A percentile compares a stretch with the other conserved stretches of the same genome.
These are phyloP conservation scores for Rhynchophorus ferrugineus DNA, from an alignment of 1,140 invertebrate genomes.

Conservation along the genomic window DNA sequence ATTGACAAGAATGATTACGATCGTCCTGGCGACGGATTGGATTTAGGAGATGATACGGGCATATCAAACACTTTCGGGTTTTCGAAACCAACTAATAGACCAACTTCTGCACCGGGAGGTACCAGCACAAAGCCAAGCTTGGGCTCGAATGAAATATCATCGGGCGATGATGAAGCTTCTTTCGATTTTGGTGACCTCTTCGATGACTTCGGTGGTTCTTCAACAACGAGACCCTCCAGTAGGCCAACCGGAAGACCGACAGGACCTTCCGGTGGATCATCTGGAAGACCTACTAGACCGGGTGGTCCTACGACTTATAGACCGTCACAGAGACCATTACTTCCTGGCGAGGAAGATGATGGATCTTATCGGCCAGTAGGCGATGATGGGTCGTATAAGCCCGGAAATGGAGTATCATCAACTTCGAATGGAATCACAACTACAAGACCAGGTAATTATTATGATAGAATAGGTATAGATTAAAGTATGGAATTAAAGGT, in stretches of 20 bases:
- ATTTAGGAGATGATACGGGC: background rate
- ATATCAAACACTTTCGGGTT: background rate
- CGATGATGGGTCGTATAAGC: conserved; percentile 28
- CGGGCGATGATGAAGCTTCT: conserved; percentile 6
- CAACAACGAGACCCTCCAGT: conserved; percentile 6
- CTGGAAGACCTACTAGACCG: conserved; percentile 14
- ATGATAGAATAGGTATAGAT: too few species aligned
- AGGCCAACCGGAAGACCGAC: conserved; percentile 4
- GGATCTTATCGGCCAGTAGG: conserved; percentile 18
- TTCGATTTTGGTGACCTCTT: conserved; percentile 26
- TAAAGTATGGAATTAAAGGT: too few species aligned
- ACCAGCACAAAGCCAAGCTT: background rate
- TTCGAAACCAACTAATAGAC: background rate
- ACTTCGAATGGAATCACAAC: background rate
- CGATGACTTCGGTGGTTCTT: conserved; percentile 4
- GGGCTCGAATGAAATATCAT: background rate
- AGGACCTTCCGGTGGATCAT: conserved; percentile 13
- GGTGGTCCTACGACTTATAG: conserved; percentile 7
- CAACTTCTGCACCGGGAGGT: background rate
- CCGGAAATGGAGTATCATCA: conserved; percentile 1
- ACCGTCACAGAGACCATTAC: background rate
- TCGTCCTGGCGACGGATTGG: background rate
- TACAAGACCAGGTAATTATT: background rate
- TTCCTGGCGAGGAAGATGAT: conserved; percentile 15
- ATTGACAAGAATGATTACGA: background rate